Conservation (phyloP, 2,888 invertebrate species). For the Aspidapion aeneum region DNA sequence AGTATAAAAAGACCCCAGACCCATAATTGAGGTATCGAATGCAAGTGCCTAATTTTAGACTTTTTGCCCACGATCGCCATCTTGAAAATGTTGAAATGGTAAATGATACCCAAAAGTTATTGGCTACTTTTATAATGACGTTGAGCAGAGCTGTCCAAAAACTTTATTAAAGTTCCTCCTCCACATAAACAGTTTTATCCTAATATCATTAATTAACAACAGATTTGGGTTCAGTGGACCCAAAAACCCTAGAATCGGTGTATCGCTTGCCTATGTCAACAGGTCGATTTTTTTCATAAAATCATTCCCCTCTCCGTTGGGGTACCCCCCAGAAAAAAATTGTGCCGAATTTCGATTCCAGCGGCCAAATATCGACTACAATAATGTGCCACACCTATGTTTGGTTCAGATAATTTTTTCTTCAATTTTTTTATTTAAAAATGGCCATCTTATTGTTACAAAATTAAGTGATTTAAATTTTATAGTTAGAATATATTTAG, state of each 20-base stretch:
- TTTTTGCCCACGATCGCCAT: background rate
- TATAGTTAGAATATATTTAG: too few species aligned
- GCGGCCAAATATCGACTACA: background rate
- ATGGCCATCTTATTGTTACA: background rate
- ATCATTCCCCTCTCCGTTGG: background rate
- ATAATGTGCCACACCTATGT: background rate
- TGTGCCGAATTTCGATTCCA: background rate
- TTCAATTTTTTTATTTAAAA: background rate
- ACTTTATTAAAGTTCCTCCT: background rate
- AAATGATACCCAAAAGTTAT: background rate
- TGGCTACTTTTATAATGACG: background rate
- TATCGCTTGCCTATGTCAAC: background rate
- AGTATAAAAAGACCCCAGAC: too few species aligned
- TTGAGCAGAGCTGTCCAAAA: background rate
- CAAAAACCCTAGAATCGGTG: background rate
- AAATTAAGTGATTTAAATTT: too few species aligned
- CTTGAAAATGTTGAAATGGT: background rate
- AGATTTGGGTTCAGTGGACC: too few species aligned
- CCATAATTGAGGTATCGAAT: background rate
- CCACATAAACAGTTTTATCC: background rate
- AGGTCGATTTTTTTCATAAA: background rate
- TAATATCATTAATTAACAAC: too few species aligned
- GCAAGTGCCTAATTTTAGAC: background rate
- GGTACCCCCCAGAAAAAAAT: background rate
- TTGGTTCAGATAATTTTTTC: background rate